Evolutionary conservation across 2,797 vertebrate species (phyloP).

Genomic region (Aythya fuligula): DNA sequence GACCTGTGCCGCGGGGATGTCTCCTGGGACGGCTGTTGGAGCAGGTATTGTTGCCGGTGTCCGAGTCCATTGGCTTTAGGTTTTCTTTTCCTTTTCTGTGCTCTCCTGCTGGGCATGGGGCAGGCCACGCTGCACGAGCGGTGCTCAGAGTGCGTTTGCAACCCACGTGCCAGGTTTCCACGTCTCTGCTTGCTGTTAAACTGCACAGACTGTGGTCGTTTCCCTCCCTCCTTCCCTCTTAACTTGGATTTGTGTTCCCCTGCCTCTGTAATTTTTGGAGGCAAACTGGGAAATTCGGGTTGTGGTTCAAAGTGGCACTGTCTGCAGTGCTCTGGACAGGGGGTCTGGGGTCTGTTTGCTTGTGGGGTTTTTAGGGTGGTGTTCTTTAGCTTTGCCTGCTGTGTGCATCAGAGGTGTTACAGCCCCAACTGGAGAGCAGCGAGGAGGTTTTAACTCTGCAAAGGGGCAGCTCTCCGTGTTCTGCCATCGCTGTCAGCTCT

Average conservation of each 20-base stretch:
- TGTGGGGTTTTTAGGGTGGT: neutral
- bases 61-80: neutral
- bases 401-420: neutral
- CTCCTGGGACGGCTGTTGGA: neutral
- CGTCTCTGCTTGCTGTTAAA: neutral
- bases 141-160: neutral
- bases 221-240: neutral
- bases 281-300: neutral
- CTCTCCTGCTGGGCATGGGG: neutral
- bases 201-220: neutral
- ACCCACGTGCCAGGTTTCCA: neutral
- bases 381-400: neutral
- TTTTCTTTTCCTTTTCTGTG: neutral
- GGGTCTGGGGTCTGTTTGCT: neutral
- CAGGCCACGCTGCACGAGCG: neutral
- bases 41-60: neutral
- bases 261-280: neutral
- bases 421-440: neutral
- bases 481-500: fast-evolving
- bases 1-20: neutral
- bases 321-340: neutral
- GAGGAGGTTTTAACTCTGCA: neutral
- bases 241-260: neutral
- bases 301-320: neutral
- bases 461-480: fast-evolving